Percentiles rank a stretch among this genome's conserved stretches.
Evolutionary conservation across 2,888 invertebrate species (phyloP).

Genomic region (Colletes collaris): DNA sequence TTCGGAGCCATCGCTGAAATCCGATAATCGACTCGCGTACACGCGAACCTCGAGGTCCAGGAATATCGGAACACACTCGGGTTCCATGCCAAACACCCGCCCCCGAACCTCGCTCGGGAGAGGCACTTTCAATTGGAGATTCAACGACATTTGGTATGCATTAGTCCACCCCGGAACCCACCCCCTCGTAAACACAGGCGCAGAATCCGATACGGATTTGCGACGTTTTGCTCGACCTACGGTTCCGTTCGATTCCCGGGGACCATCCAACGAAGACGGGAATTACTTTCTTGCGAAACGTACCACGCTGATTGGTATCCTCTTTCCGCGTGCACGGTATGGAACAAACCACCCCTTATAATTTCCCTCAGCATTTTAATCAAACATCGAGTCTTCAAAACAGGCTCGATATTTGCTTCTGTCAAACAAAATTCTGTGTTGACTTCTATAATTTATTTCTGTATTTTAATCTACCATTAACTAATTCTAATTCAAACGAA

Average conservation of each 20-base stretch:
- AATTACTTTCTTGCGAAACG: slow-evolving; percentile 9
- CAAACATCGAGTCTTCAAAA: too few species aligned
- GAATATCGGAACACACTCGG: slow-evolving; percentile 18
- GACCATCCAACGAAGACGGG: neutral
- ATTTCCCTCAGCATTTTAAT: too few species aligned
- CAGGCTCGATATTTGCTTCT: too few species aligned
- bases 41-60: slow-evolving; percentile 25
- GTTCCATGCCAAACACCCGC: slow-evolving; percentile 30
- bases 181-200: slow-evolving; percentile 13
- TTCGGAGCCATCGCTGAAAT: slow-evolving; percentile 47
- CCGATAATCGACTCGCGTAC: slow-evolving; percentile 71
- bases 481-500: too few species aligned
- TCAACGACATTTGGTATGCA: slow-evolving; percentile 77
- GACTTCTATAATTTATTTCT: too few species aligned
- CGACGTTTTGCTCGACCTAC: slow-evolving; percentile 27
- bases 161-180: slow-evolving; percentile 67
- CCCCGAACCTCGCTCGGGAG: slow-evolving; percentile 38
- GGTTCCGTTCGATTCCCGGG: neutral
- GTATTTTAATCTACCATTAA: too few species aligned
- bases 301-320: neutral
- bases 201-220: slow-evolving; percentile 32
- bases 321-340: neutral
- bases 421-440: too few species aligned
- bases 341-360: too few species aligned
- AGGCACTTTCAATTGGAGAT: slow-evolving; percentile 74